These are phyloP conservation scores for Bergia sp. DNA, from an alignment of 92 coral and sea anemone genomes.

Conservation along the genomic window DNA sequence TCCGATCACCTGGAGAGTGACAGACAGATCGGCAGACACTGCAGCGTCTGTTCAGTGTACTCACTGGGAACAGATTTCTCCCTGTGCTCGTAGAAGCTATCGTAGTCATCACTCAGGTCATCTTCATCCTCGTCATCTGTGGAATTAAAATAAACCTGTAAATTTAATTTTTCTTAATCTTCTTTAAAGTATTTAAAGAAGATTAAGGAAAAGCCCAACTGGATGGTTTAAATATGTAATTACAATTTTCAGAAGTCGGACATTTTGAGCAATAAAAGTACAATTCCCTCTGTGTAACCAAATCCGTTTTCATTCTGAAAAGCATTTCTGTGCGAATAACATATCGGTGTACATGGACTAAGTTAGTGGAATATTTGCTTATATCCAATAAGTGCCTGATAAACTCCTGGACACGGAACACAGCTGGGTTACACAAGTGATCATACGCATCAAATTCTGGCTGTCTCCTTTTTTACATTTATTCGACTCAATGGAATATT, in stretches of 20 bases:
- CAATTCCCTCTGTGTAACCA: background rate
- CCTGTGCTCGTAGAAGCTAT: constrained; percentile 9
- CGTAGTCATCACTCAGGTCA: constrained; percentile 39
- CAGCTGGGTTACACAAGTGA: background rate
- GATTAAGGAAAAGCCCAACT: too few species aligned
- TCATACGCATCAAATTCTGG: background rate
- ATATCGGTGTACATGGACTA: background rate
- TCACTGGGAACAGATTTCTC: background rate
- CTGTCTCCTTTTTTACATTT: background rate
- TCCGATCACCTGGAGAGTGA: background rate
- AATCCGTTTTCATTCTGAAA: background rate
- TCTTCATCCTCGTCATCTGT: constrained; percentile 39
- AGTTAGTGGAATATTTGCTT: background rate
- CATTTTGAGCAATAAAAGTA: background rate
- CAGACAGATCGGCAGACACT: background rate
- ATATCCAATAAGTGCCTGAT: background rate
- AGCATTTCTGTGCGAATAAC: background rate
- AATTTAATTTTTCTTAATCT: too few species aligned
- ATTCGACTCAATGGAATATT: background rate
- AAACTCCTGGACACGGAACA: too few species aligned
- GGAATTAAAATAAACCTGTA: background rate
- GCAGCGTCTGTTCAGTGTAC: background rate
- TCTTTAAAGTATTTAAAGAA: too few species aligned
- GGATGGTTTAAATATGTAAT: too few species aligned
- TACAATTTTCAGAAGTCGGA: background rate